Conservation (phyloP, 2,797 vertebrate genomes). For the Sebastes cheni region DNA sequence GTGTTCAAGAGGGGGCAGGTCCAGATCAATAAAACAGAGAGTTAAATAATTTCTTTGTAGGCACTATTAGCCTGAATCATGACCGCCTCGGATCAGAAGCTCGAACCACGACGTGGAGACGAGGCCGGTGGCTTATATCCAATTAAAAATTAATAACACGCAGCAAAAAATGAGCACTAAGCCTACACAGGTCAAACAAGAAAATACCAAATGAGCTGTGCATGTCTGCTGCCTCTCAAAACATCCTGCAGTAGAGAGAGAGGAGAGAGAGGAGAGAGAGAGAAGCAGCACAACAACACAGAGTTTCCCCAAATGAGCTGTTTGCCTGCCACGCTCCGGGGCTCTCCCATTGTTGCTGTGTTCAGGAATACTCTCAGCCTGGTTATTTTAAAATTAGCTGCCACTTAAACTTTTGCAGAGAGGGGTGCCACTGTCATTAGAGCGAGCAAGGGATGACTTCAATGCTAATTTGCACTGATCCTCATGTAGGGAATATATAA, state of each 20-base stretch:
- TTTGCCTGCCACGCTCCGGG: conserved; percentile 58
- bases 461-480: background rate
- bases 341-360: conserved; percentile 39
- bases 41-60: conserved; percentile 39
- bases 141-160: conserved; percentile 60
- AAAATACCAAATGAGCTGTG: conserved; percentile 35
- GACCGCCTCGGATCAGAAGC: conserved; percentile 16
- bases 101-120: conserved; percentile 20
- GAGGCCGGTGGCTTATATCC: conserved; percentile 28
- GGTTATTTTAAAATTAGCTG: conserved; percentile 51
- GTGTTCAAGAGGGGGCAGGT: background rate
- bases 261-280: background rate
- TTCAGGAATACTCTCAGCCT: conserved; percentile 41
- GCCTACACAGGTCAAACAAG: conserved; percentile 51
- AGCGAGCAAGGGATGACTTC: background rate
- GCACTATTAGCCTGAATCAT: conserved; percentile 45
- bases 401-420: conserved; percentile 28
- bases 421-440: background rate
- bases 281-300: conserved; percentile 28
- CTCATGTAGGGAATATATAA: background rate
- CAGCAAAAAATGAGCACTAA: conserved; percentile 9
- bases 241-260: background rate
- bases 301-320: conserved; percentile 60
- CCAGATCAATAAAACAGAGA: conserved; percentile 36
- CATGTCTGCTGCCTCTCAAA: conserved; percentile 23